Evolutionary conservation across 2,888 invertebrate species (phyloP).

Genomic region (Pseudococcus longispinus): DNA sequence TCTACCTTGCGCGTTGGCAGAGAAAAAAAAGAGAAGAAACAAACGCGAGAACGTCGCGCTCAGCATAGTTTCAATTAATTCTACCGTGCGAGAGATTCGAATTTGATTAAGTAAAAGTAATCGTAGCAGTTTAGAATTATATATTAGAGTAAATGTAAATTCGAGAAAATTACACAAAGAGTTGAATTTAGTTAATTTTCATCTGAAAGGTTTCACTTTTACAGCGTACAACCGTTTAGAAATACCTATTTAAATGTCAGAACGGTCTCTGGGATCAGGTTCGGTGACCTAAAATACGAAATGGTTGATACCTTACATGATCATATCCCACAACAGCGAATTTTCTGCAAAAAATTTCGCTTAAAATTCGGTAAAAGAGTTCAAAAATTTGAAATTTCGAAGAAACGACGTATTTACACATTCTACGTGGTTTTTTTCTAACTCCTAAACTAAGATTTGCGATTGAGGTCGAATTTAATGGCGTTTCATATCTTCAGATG

Average conservation of each 20-base stretch:
- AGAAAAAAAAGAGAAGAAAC: neutral
- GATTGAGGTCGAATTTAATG: no score
- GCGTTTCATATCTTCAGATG: no score
- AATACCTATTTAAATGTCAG: neutral
- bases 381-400: neutral
- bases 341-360: neutral
- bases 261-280: neutral
- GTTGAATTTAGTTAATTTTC: constrained; percentile 8
- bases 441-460: no score
- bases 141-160: neutral
- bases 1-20: neutral
- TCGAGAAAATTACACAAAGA: constrained; percentile 1
- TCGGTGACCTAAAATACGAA: neutral
- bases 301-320: neutral
- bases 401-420: no score
- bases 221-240: neutral
- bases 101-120: constrained; percentile 14
- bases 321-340: neutral
- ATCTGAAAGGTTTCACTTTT: constrained; percentile 1
- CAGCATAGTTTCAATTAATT: neutral
- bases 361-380: neutral
- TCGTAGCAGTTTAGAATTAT: neutral
- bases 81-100: neutral
- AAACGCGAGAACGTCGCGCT: neutral
- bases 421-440: no score